Percentiles rank a stretch among this genome's conserved stretches.
phyloP scores from a whole-genome alignment of 2,113 vertebrate species.

The Leptobrachium leishanense region DNA sequence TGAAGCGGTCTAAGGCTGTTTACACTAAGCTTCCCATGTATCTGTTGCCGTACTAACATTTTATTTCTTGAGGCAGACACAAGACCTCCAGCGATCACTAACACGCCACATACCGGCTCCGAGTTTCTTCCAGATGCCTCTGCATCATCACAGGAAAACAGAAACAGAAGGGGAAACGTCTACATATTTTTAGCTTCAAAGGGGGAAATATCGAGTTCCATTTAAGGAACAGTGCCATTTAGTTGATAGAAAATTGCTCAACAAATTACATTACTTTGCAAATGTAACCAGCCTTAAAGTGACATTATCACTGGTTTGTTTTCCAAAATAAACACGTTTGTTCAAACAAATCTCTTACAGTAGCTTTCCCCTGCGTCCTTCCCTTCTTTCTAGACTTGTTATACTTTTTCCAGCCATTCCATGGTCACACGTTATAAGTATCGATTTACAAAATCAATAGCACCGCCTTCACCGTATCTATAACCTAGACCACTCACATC shows the following conservation, averaged over 20 bases:
- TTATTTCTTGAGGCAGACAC: not conserved
- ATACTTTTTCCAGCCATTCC: no score
- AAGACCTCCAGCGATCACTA: constrained; percentile 29
- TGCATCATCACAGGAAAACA: constrained; percentile 3
- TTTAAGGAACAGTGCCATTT: constrained; percentile 5
- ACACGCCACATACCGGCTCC: not conserved
- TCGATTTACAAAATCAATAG: no score
- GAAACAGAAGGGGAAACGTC: constrained; percentile 17
- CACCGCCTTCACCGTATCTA: no score
- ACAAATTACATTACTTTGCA: constrained; percentile 21
- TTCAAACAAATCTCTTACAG: no score
- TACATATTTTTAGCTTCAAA: constrained; percentile 7
- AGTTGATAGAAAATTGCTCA: constrained; percentile 12
- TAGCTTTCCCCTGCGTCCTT: no score
- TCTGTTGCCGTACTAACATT: constrained; percentile 13
- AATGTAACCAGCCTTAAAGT: constrained; percentile 30
- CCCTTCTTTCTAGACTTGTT: no score
- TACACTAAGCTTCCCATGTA: constrained; percentile 20
- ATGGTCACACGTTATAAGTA: no score
- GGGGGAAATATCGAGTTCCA: constrained; percentile 29
- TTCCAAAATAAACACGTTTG: no score
- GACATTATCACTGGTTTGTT: constrained; percentile 17
- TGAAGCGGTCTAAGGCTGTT: constrained; percentile 10
- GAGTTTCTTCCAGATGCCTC: constrained; percentile 26
- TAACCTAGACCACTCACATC: no score